phyloP scores from a whole-genome alignment of 2,113 vertebrate genomes.

The Neogobius melanostomus region DNA sequence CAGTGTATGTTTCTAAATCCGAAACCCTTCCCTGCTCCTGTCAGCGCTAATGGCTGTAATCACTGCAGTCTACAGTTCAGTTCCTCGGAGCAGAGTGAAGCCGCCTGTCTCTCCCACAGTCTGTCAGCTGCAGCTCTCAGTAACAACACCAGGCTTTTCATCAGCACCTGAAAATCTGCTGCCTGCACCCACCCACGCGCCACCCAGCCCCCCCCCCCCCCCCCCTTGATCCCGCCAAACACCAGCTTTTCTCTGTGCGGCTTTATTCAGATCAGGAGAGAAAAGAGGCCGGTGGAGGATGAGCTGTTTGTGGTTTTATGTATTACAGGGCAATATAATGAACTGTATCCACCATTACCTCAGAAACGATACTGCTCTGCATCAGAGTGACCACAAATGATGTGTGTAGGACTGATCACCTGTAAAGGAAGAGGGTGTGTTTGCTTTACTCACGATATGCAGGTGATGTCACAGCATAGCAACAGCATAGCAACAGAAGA shows the following conservation, averaged over 20 bases:
- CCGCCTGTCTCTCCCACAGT: background rate
- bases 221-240: background rate
- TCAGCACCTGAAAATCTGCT: slow-evolving; percentile 8
- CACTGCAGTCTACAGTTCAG: background rate
- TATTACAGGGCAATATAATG: too few relatives aligned
- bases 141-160: slow-evolving; percentile 6
- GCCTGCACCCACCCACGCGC: background rate
- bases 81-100: background rate
- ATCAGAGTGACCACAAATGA: too few relatives aligned
- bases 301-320: background rate
- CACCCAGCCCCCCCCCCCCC: background rate
- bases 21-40: background rate
- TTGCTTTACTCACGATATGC: too few relatives aligned
- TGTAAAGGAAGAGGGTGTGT: too few relatives aligned
- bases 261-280: background rate
- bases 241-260: background rate
- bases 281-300: background rate
- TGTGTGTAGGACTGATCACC: too few relatives aligned
- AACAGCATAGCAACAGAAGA: too few relatives aligned
- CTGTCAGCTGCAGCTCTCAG: slow-evolving; percentile 1
- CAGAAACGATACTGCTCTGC: too few relatives aligned
- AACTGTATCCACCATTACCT: too few relatives aligned
- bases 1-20: background rate
- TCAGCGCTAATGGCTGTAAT: background rate
- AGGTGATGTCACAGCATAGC: too few relatives aligned